Conservation (phyloP, 2,113 vertebrate genomes). For the Cettia cetti region DNA sequence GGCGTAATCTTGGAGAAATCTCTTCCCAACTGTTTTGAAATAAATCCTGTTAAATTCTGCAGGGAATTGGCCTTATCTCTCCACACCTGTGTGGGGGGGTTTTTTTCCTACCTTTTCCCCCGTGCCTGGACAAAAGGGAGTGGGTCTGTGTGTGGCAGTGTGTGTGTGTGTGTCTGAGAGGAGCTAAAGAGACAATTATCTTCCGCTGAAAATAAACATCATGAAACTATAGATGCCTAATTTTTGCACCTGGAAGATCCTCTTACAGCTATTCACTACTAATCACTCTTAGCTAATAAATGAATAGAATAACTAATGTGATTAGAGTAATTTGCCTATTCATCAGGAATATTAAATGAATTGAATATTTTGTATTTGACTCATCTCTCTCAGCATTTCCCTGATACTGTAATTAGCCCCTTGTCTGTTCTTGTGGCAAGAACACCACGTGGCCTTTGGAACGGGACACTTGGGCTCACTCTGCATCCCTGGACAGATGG, state of each 20-base stretch:
- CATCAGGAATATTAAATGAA: slow-evolving; percentile 77
- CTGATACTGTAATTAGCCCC: slow-evolving; percentile 70
- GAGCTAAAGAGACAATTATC: slow-evolving; percentile 73
- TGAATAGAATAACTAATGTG: slow-evolving; percentile 80
- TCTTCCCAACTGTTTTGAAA: slow-evolving; percentile 36
- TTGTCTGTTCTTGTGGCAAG: background rate
- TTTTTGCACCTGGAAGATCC: slow-evolving; percentile 76
- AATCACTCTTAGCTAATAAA: slow-evolving; percentile 78
- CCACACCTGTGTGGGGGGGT: background rate
- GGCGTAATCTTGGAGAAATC: slow-evolving; percentile 34
- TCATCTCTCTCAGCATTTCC: slow-evolving; percentile 66
- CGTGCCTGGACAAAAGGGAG: slow-evolving; percentile 37
- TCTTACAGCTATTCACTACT: slow-evolving; percentile 72
- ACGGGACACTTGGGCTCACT: background rate
- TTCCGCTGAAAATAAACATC: slow-evolving; percentile 76
- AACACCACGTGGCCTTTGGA: background rate
- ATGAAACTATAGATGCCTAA: slow-evolving; percentile 75
- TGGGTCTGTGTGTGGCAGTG: background rate
- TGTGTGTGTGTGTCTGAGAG: slow-evolving; percentile 26
- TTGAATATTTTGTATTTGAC: slow-evolving; percentile 72
- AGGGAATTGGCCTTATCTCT: slow-evolving; percentile 31
- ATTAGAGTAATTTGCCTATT: slow-evolving; percentile 77
- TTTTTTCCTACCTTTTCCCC: background rate
- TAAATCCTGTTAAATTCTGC: slow-evolving; percentile 43
- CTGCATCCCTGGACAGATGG: background rate